Percentiles rank a stretch among this genome's conserved stretches.
These are phyloP conservation scores for Tachycineta bicolor DNA, from an alignment of 2,113 vertebrate genomes.

Conservation along the genomic window DNA sequence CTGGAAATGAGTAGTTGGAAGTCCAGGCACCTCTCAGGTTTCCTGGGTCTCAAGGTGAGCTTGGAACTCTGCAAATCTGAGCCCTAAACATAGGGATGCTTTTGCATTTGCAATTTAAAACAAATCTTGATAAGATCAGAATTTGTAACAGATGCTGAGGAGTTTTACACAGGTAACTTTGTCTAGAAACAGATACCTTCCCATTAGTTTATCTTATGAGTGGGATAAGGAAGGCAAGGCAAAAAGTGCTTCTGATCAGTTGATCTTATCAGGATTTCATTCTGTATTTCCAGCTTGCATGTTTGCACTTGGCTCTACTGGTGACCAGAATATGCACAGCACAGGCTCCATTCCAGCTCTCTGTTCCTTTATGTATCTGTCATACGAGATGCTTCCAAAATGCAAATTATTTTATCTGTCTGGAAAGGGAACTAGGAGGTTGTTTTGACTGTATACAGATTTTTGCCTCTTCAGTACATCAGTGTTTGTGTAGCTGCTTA, in stretches of 20 bases:
- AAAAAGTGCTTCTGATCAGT: slow-evolving; percentile 27
- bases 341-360: neutral
- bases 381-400: neutral
- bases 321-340: rapidly evolving
- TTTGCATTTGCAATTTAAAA: neutral
- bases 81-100: neutral
- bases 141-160: neutral
- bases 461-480: neutral
- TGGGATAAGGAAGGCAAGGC: neutral
- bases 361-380: neutral
- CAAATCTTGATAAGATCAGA: slow-evolving; percentile 63
- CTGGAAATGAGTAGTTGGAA: neutral
- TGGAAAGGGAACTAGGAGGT: neutral
- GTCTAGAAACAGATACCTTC: neutral
- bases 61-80: neutral
- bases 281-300: slow-evolving; percentile 37
- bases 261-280: slow-evolving; percentile 72
- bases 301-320: neutral
- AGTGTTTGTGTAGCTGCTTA: neutral
- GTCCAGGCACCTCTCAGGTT: neutral
- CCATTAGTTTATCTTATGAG: neutral
- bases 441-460: neutral
- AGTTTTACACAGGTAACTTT: neutral
- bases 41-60: neutral
- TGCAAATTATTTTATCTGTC: neutral